Conservation (phyloP, 2,797 vertebrate species). For the Potorous gilbertii region DNA sequence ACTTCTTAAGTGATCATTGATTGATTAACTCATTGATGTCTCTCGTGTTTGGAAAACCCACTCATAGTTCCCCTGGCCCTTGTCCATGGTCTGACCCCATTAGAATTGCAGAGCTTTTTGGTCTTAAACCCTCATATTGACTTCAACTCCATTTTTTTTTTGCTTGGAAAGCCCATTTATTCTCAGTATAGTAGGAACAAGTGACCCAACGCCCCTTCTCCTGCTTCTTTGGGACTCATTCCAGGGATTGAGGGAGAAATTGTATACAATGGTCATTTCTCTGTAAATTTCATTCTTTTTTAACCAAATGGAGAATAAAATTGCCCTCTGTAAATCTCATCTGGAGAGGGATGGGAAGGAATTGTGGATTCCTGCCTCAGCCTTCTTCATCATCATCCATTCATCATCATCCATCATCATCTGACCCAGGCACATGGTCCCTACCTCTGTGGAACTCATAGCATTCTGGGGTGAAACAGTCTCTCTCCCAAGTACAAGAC, state of each 20-base stretch:
- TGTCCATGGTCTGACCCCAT: not conserved
- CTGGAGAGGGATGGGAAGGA: not conserved
- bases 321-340: fast-evolving
- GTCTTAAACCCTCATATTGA: not conserved
- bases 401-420: not conserved
- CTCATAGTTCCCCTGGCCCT: not conserved
- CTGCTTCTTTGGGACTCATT: not conserved
- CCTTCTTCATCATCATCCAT: not conserved
- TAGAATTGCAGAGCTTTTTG: not conserved
- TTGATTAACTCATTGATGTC: not conserved
- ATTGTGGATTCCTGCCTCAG: not conserved
- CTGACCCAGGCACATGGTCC: fast-evolving
- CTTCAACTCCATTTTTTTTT: fast-evolving
- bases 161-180: slow-evolving; percentile 60
- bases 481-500: not conserved
- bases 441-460: not conserved
- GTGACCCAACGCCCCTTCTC: not conserved
- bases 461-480: not conserved
- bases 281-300: fast-evolving
- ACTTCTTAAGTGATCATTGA: not conserved
- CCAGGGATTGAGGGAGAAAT: not conserved
- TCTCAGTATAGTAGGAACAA: slow-evolving; percentile 32
- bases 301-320: fast-evolving
- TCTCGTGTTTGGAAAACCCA: not conserved
- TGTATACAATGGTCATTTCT: not conserved